Evolutionary conservation across 1,140 invertebrate species (phyloP).

Genomic region (Anastatus disparis): DNA sequence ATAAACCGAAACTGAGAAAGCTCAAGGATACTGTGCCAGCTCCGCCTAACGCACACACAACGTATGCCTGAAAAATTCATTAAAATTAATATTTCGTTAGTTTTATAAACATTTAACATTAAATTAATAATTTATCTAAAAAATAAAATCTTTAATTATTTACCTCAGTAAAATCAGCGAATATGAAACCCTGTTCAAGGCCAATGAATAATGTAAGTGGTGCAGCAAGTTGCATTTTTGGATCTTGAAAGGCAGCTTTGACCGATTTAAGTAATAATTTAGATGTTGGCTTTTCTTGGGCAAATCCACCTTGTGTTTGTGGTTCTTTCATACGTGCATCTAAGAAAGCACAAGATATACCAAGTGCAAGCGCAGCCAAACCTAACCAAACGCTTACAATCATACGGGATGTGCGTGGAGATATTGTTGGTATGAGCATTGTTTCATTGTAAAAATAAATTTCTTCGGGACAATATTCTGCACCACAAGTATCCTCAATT

Average conservation of each 20-base stretch:
- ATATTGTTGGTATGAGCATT: constrained; percentile 50
- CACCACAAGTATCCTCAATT: constrained; percentile 55
- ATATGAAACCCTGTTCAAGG: constrained; percentile 79
- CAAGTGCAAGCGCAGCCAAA: constrained; percentile 66
- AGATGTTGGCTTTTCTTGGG: constrained; percentile 49
- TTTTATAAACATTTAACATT: too few relatives aligned
- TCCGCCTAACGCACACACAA: constrained; percentile 74
- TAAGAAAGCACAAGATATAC: constrained; percentile 67
- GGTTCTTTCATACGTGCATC: constrained; percentile 64
- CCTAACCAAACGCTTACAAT: constrained; percentile 69
- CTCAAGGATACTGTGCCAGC: constrained; percentile 72
- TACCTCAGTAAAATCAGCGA: constrained; percentile 77
- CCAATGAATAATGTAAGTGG: constrained; percentile 78
- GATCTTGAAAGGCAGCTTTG: constrained; percentile 63
- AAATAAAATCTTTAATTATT: constrained; percentile 35
- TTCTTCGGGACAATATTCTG: constrained; percentile 59
- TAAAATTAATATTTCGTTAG: too few relatives aligned
- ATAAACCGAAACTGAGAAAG: constrained; percentile 72
- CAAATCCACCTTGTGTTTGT: too few relatives aligned
- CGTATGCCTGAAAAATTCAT: constrained; percentile 65
- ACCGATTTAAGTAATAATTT: constrained; percentile 56
- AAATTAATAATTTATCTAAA: neutral
- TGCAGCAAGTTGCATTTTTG: constrained; percentile 70
- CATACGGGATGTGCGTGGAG: constrained; percentile 62
- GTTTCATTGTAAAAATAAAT: constrained; percentile 45